A percentile compares a stretch with the other conserved stretches of the same genome.
These are phyloP conservation scores for Acanthosepion lycidas DNA, from an alignment of 2,888 invertebrate species.

Conservation along the genomic window DNA sequence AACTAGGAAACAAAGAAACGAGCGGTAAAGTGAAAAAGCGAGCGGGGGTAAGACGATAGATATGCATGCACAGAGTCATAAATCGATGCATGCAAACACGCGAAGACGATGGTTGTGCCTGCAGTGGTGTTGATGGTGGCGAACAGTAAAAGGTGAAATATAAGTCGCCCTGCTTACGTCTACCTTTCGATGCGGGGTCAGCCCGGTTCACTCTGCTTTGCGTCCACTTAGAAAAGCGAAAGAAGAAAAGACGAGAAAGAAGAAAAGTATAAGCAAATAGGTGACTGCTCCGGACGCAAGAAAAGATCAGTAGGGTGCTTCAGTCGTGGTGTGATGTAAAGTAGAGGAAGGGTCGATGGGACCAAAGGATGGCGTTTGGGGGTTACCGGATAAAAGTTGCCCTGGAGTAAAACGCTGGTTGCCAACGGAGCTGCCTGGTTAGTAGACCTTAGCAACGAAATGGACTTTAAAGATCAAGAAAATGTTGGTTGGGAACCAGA, in stretches of 20 bases:
- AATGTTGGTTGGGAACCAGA: neutral
- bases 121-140: neutral
- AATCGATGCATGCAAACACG: neutral
- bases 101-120: neutral
- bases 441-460: neutral
- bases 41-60: no score
- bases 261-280: neutral
- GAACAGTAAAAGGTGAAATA: neutral
- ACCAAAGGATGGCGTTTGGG: neutral
- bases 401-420: neutral
- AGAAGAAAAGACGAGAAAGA: neutral
- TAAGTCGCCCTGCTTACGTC: conserved; percentile 10
- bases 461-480: neutral
- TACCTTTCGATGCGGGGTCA: conserved; percentile 22
- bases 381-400: neutral
- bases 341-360: neutral
- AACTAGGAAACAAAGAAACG: no score
- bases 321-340: neutral
- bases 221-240: neutral
- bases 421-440: conserved; percentile 9
- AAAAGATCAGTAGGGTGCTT: conserved; percentile 22
- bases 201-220: conserved; percentile 11
- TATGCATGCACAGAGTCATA: neutral
- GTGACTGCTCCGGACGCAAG: conserved; percentile 15
- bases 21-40: no score